Evolutionary conservation across 2,888 invertebrate genomes (phyloP).

Genomic region (Hanleya hanleyi): DNA sequence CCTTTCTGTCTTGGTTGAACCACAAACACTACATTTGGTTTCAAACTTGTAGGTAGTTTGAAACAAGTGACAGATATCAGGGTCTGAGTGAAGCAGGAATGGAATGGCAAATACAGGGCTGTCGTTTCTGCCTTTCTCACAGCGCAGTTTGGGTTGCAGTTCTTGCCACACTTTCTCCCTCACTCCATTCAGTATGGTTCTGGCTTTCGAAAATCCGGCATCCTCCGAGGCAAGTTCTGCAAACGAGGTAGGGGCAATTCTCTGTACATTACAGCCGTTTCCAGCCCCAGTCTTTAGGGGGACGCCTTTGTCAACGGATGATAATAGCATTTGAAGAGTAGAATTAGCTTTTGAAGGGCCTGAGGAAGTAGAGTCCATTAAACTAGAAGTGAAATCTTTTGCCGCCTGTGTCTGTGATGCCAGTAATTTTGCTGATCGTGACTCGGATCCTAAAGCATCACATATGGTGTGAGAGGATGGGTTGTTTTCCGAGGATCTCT

Average conservation of each 20-base stretch:
- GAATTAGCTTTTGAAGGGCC: too few species aligned
- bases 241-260: too few species aligned
- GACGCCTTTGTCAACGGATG: too few species aligned
- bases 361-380: too few species aligned
- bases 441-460: too few species aligned
- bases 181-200: constrained; percentile 48
- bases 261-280: background rate
- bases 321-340: too few species aligned
- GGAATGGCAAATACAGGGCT: constrained; percentile 69
- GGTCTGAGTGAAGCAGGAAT: constrained; percentile 50
- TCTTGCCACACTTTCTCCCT: constrained; percentile 60
- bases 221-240: constrained; percentile 22
- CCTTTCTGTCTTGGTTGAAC: background rate
- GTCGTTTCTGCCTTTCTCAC: constrained; percentile 64
- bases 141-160: constrained; percentile 60
- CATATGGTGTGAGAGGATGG: too few species aligned
- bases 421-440: too few species aligned
- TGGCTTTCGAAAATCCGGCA: constrained; percentile 24
- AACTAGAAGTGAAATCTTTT: too few species aligned
- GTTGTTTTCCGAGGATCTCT: too few species aligned
- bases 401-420: too few species aligned
- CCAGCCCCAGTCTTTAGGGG: background rate
- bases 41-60: constrained; percentile 48
- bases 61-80: constrained; percentile 50
- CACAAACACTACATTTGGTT: constrained; percentile 46